Conservation (phyloP, 2,797 vertebrate species). For the Pyrrhura leucotis region DNA sequence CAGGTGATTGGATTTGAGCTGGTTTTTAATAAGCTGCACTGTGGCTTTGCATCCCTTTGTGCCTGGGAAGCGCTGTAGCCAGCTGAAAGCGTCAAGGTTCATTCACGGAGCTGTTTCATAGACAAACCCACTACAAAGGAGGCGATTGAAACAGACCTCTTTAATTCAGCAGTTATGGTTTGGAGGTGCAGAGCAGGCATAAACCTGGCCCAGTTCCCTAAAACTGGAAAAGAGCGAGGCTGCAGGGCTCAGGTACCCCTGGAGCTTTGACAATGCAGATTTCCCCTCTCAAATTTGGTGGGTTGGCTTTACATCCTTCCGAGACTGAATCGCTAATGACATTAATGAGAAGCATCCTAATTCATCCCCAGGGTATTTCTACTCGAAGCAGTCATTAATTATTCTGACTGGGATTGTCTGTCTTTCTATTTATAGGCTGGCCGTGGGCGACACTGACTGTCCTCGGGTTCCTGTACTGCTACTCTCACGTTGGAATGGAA, state of each 20-base stretch:
- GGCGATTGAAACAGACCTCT: not conserved
- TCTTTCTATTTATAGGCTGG: slow-evolving; percentile 76
- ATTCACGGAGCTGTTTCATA: not conserved
- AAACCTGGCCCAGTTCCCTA: not conserved
- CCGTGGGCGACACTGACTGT: slow-evolving; percentile 79
- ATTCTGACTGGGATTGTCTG: slow-evolving; percentile 18
- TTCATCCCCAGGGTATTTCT: not conserved
- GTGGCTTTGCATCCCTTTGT: not conserved
- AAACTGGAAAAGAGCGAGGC: not conserved
- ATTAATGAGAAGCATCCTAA: not conserved
- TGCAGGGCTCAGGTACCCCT: not conserved
- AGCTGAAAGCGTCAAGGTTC: not conserved
- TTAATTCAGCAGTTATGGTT: rapidly evolving
- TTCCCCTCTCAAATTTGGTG: not conserved
- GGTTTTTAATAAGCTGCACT: not conserved
- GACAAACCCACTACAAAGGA: not conserved
- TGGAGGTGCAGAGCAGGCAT: not conserved
- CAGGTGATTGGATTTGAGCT: not conserved
- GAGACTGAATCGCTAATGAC: not conserved
- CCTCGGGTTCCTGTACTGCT: slow-evolving; percentile 80
- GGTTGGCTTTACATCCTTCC: not conserved
- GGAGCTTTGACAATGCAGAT: not conserved
- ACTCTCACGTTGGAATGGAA: slow-evolving; percentile 79
- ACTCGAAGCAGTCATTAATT: slow-evolving; percentile 20
- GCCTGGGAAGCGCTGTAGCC: not conserved